Conservation (phyloP, 1,140 invertebrate genomes). For the Mya arenaria region DNA sequence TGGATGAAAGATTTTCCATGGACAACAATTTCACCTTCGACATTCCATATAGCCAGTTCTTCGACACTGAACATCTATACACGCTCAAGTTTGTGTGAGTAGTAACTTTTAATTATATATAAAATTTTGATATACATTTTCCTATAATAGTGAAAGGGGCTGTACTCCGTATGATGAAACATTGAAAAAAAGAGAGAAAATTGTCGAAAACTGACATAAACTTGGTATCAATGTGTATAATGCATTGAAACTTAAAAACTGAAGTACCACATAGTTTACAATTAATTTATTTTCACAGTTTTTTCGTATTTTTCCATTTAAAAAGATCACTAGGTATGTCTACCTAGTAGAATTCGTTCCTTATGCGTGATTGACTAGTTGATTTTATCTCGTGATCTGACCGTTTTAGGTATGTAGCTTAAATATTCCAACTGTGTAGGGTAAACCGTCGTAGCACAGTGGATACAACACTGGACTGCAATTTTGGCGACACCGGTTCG, state of each 20-base stretch:
- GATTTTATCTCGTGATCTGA: too few species aligned
- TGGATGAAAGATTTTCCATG: constrained; percentile 20
- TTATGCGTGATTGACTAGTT: too few species aligned
- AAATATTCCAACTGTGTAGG: too few species aligned
- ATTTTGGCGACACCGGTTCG: too few species aligned
- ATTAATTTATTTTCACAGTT: background rate
- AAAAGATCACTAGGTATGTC: too few species aligned
- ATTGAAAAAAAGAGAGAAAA: too few species aligned
- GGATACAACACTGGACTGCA: too few species aligned
- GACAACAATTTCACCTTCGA: constrained; percentile 22
- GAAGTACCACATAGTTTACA: background rate
- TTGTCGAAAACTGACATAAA: too few species aligned
- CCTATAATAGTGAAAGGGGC: background rate
- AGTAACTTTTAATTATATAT: background rate
- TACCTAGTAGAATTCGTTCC: too few species aligned
- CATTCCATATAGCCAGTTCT: constrained; percentile 26
- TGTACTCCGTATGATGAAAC: too few species aligned
- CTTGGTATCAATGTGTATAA: background rate
- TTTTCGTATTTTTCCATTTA: background rate
- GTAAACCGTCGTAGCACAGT: too few species aligned
- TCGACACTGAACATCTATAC: constrained; percentile 7
- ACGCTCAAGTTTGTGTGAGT: constrained; percentile 30
- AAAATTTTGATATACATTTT: background rate
- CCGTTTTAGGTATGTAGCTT: too few species aligned
- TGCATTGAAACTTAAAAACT: background rate